Evolutionary conservation across 2,888 invertebrate genomes (phyloP), one percentile per base, ranked within the genome.

Genomic region (Eristalis tenax): DNA sequence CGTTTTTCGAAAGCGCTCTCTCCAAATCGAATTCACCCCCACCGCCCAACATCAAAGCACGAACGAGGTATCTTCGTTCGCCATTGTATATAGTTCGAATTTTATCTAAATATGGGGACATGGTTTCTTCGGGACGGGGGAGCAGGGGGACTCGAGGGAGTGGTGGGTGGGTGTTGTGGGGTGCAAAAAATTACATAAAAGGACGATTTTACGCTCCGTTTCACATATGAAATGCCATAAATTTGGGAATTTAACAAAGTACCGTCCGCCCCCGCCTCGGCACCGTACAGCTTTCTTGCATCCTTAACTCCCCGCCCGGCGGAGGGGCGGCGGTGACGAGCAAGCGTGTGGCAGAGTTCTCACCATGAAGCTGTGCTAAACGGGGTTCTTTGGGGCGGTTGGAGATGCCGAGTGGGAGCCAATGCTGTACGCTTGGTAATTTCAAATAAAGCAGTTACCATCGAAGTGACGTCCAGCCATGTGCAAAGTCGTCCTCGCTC

Each of bases 201-300:
- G 83, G 83, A 87, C 83, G 83, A 87, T 87, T 87, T 87, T 69
- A 79, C 80, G 87, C 83, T 87, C 59, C 68, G 83, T 79, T 87
- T 80, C 87, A 83, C 83, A 83, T 83, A 73, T 64, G 87, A 83
- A 83, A 87, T 77, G 80, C 75, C 79, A 83, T 87, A 87, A 87
- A 87, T 87, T 87, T 87, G 76, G 64, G 80, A 87, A 87, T 87
- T 83, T 87, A 87, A 80, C 83, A 68, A 79, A 83, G 82, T 78
- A 78, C 61, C 76, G 65, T 38, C 56, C 73, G n/a, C 5, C 4
- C 6, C 18, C 6, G n/a, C 1, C 50, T 8, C 50, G 2, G 13
- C 38, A 38, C 38, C n/a, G 26, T 59, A 13, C 26, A 23, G 23
- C 59, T 6, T n/a, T 3, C 26, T 10, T 59, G 59, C 59, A 26